Evolutionary conservation across 2,888 invertebrate genomes (phyloP).

Genomic region (Rhopalosiphum nymphaeae): DNA sequence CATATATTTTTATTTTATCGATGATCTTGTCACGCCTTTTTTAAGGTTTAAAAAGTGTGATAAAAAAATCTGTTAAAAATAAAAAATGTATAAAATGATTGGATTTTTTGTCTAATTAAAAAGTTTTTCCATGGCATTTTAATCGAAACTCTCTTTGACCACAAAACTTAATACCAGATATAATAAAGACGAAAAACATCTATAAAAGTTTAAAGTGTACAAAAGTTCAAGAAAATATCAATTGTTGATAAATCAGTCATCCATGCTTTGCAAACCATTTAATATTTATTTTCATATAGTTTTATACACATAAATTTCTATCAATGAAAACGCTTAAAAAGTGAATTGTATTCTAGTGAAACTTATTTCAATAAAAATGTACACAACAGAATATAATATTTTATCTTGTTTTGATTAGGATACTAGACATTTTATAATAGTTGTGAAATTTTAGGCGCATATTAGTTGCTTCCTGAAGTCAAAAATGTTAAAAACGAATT

Average conservation of each 20-base stretch:
- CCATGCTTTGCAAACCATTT: background rate
- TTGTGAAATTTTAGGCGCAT: background rate
- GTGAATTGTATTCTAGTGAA: background rate
- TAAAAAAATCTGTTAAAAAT: background rate
- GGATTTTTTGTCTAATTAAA: conserved; percentile 22
- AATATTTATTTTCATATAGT: conserved; percentile 21
- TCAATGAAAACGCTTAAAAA: conserved; percentile 25
- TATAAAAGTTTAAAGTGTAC: conserved; percentile 7
- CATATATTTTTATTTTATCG: background rate
- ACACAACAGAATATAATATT: background rate
- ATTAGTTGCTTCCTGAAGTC: too few relatives aligned
- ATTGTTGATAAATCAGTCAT: conserved; percentile 26
- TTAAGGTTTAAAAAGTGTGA: too few relatives aligned
- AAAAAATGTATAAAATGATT: background rate
- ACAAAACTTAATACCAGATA: conserved; percentile 1
- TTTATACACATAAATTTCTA: background rate
- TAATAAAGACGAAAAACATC: conserved; percentile 23
- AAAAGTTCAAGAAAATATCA: conserved; percentile 39
- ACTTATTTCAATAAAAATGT: background rate
- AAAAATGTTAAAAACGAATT: too few relatives aligned
- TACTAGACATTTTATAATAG: background rate
- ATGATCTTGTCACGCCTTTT: background rate
- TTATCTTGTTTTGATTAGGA: background rate
- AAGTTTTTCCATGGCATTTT: conserved; percentile 16
- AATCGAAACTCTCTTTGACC: background rate